These are phyloP conservation scores for Apeltes quadracus DNA, from an alignment of 2,113 vertebrate species.

Conservation along the genomic window DNA sequence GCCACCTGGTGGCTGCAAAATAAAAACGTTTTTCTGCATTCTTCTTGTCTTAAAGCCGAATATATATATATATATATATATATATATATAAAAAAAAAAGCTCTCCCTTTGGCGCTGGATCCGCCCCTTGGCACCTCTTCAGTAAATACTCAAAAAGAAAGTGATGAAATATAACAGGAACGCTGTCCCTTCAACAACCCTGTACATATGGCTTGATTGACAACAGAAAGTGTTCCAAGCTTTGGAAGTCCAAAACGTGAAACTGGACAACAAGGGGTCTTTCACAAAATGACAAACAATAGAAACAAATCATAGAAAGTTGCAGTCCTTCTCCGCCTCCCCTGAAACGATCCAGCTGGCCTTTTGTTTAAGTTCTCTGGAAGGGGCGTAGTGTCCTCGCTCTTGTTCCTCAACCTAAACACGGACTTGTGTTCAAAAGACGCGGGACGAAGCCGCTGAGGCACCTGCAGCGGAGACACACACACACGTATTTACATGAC, in stretches of 20 bases:
- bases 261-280: not conserved
- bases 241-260: conserved; percentile 15
- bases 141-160: conserved; percentile 21
- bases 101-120: conserved; percentile 5
- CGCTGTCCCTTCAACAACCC: conserved; percentile 32
- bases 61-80: too few species aligned
- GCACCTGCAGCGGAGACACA: conserved; percentile 48
- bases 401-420: conserved; percentile 3
- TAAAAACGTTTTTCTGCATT: conserved; percentile 27
- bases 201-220: conserved; percentile 34
- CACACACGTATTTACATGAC: conserved; percentile 9
- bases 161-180: conserved; percentile 41
- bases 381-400: not conserved
- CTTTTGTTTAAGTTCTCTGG: not conserved
- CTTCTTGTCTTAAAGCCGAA: not conserved
- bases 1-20: conserved; percentile 62
- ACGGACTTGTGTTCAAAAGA: conserved; percentile 11
- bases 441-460: conserved; percentile 35
- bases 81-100: too few species aligned
- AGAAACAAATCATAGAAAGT: not conserved
- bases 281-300: conserved; percentile 9
- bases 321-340: not conserved
- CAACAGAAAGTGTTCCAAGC: conserved; percentile 42
- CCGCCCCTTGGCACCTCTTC: conserved; percentile 57
- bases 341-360: not conserved